These are phyloP conservation scores for Leptinotarsa haldemani DNA, from an alignment of 2,888 invertebrate genomes.

Conservation along the genomic window DNA sequence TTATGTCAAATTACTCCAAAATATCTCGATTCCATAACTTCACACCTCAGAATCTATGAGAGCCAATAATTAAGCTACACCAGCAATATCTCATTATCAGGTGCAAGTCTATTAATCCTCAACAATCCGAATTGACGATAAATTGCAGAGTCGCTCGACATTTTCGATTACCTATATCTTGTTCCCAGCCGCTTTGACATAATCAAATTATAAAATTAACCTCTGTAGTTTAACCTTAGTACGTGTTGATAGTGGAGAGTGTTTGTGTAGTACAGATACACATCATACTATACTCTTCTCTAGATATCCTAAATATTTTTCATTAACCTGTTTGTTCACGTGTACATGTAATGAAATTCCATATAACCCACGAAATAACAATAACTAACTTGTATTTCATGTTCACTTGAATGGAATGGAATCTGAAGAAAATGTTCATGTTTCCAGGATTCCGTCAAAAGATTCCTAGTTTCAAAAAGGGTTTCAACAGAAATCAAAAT, in stretches of 20 bases:
- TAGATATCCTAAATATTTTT: not conserved
- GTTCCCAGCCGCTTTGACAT: not conserved
- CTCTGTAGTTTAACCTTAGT: not conserved
- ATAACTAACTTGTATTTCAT: too few species aligned
- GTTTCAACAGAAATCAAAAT: too few species aligned
- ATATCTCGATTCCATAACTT: too few species aligned
- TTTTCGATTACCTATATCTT: not conserved
- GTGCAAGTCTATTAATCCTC: not conserved
- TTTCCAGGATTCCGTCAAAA: too few species aligned
- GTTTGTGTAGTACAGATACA: not conserved
- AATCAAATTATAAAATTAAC: constrained; percentile 7
- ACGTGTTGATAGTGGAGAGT: not conserved
- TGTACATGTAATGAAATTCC: too few species aligned
- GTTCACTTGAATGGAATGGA: too few species aligned
- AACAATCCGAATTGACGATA: not conserved
- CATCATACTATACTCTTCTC: not conserved
- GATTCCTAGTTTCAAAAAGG: too few species aligned
- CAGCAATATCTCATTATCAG: not conserved
- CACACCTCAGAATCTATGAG: too few species aligned
- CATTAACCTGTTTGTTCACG: too few species aligned
- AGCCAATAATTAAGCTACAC: not conserved
- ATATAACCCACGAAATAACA: too few species aligned
- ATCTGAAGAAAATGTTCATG: too few species aligned
- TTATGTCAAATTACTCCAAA: too few species aligned
- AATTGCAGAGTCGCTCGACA: not conserved